Evolutionary conservation across 2,797 vertebrate genomes (phyloP).

Genomic region (Moxostoma hubbsi): DNA sequence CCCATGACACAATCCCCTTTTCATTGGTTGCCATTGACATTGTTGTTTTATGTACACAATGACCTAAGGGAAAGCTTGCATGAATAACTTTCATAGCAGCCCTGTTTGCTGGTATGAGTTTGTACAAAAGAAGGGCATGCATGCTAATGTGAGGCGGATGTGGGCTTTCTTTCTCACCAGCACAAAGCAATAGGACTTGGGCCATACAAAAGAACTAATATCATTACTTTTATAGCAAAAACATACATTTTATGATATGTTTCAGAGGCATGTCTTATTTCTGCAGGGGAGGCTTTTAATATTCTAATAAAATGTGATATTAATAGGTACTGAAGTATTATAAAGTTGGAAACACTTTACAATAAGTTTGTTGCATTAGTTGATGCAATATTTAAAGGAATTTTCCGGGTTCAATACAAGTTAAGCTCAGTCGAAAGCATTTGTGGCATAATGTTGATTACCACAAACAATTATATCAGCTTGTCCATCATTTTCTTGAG

Average conservation of each 20-base stretch:
- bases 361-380: too few relatives aligned
- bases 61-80: slow-evolving; percentile 53
- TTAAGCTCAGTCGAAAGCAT: too few relatives aligned
- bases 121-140: slow-evolving; percentile 46
- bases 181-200: slow-evolving; percentile 32
- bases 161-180: slow-evolving; percentile 34
- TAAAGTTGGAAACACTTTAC: too few relatives aligned
- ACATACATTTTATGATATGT: slow-evolving; percentile 8
- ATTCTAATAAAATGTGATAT: background rate
- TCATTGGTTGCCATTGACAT: slow-evolving; percentile 49
- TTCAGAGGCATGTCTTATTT: slow-evolving; percentile 42
- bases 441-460: too few relatives aligned
- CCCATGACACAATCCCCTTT: slow-evolving; percentile 12
- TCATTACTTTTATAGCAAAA: background rate
- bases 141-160: slow-evolving; percentile 35
- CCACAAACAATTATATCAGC: too few relatives aligned
- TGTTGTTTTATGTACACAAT: slow-evolving; percentile 52
- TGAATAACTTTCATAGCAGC: slow-evolving; percentile 47
- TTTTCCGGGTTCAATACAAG: too few relatives aligned
- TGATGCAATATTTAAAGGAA: too few relatives aligned
- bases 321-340: too few relatives aligned
- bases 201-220: slow-evolving; percentile 1
- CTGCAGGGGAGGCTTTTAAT: background rate
- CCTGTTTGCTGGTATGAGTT: slow-evolving; percentile 54
- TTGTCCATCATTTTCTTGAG: too few relatives aligned